Evolutionary conservation across 2,888 invertebrate genomes (phyloP), one percentile per base, ranked within the genome.

Genomic region (Epicampocera succincta): DNA sequence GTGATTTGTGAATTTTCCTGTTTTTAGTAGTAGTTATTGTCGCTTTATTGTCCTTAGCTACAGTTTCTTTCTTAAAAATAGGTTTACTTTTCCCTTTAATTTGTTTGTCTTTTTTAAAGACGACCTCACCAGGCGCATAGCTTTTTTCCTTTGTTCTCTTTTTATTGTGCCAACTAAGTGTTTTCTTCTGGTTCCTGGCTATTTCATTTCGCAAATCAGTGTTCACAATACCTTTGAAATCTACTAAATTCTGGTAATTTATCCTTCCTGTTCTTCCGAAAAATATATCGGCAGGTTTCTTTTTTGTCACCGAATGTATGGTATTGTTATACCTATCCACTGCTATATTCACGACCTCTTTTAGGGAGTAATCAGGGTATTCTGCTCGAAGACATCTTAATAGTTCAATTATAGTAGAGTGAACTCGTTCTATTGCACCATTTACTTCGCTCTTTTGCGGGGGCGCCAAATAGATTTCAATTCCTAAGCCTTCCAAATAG

Each of bases 1-100:
- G 69, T 3, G 56, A 69, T n/a, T 56, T 69, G 17, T 69, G 69
- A 42, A 69, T 25, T 25, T 25, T 33, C 52, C n/a, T 69, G 19
- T 56, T 69, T 3, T n/a, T n/a, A n/a, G n/a, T n/a, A n/a, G n/a
- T n/a, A n/a, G n/a, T n/a, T n/a, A n/a, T n/a, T n/a, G n/a, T n/a
- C n/a, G n/a, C n/a, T n/a, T n/a, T n/a, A n/a, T 69, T 58, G 0
- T 69, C 46, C 0, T 11, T 46, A 5, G 56, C 44, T 17, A 68
- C 44, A 17, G 44, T 68, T 12, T 44, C 44, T 33, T 54, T 68
- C 2, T 13, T 17, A 44, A 44, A 68, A 19, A 68, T 29, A 15
- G 42, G 42, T 44, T 68, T 68, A 8, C 44, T 44, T 6, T 56
- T 56, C 17, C 44, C 29, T 29, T n/a, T 68, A 12, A 68, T 54